Percentiles rank a stretch among this genome's conserved stretches.
phyloP scores from a whole-genome alignment of 2,797 vertebrate genomes.

The Parambassis ranga region DNA sequence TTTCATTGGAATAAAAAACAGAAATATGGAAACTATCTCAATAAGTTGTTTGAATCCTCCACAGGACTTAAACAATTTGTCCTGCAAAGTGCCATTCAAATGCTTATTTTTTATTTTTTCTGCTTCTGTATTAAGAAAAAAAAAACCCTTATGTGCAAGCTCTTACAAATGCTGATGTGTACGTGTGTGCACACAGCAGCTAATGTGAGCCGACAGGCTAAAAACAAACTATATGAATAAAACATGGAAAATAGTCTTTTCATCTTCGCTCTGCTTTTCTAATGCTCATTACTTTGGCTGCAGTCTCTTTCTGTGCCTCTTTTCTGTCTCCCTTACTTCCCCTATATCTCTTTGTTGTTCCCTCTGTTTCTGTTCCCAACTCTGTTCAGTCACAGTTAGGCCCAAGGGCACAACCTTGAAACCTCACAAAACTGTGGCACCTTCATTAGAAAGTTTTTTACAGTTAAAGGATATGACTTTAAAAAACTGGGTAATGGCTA shows the following conservation, averaged over 20 bases:
- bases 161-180: constrained; percentile 48
- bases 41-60: neutral
- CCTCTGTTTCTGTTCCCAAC: constrained; percentile 7
- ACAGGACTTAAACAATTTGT: constrained; percentile 27
- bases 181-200: constrained; percentile 33
- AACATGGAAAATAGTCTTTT: constrained; percentile 68
- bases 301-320: constrained; percentile 32
- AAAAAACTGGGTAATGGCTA: neutral
- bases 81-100: constrained; percentile 34
- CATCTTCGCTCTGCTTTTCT: constrained; percentile 71
- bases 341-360: constrained; percentile 42
- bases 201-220: constrained; percentile 63
- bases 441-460: constrained; percentile 49
- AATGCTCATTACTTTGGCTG: constrained; percentile 69
- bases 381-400: constrained; percentile 37
- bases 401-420: constrained; percentile 63
- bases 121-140: neutral
- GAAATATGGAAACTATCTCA: constrained; percentile 1
- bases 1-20: neutral
- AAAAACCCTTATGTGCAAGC: constrained; percentile 12
- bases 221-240: constrained; percentile 78
- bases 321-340: constrained; percentile 9
- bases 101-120: constrained; percentile 16
- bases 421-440: constrained; percentile 22
- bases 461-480: neutral